A percentile compares a stretch with the other conserved stretches of the same genome.
These are phyloP conservation scores for Cyphomyrus discorhynchus DNA, from an alignment of 2,113 vertebrate genomes.

Conservation along the genomic window DNA sequence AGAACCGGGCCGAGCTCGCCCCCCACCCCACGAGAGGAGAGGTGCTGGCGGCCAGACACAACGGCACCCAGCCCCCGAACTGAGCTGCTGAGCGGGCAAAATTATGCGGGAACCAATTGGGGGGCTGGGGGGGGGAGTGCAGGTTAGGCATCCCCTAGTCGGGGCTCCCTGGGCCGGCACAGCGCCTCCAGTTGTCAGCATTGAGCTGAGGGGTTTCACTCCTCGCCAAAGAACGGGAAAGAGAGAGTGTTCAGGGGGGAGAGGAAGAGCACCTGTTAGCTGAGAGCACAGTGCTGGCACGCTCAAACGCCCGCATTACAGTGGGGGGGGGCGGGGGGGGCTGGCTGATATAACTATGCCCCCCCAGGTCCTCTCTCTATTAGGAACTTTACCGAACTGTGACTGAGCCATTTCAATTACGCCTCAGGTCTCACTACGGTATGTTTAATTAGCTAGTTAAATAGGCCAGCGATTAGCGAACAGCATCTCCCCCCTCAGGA, in stretches of 20 bases:
- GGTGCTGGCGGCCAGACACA: not conserved
- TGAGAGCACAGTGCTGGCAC: not conserved
- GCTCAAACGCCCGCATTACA: not conserved
- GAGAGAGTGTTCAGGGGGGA: not conserved
- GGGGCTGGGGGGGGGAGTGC: not conserved
- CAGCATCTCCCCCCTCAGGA: slow-evolving; percentile 34
- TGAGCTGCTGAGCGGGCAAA: not conserved
- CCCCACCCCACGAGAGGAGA: not conserved
- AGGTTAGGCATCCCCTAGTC: not conserved
- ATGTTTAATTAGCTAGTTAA: slow-evolving; percentile 63
- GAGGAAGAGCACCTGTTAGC: not conserved
- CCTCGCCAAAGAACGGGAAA: too few species aligned
- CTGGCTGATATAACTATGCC: not conserved
- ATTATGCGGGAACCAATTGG: not conserved
- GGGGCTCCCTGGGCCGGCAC: not conserved
- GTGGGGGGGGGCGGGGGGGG: too few species aligned
- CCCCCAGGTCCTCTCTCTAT: slow-evolving; percentile 38
- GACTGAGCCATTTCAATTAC: slow-evolving; percentile 59
- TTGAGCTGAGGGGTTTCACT: not conserved
- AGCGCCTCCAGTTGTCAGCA: not conserved
- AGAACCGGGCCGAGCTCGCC: not conserved
- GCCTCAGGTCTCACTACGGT: slow-evolving; percentile 51
- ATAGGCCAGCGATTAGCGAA: slow-evolving; percentile 47
- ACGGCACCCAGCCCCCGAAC: not conserved
- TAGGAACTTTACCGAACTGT: slow-evolving; percentile 59